Conservation (phyloP, 2,888 invertebrate genomes). For the Noctuana brunneofusca region DNA sequence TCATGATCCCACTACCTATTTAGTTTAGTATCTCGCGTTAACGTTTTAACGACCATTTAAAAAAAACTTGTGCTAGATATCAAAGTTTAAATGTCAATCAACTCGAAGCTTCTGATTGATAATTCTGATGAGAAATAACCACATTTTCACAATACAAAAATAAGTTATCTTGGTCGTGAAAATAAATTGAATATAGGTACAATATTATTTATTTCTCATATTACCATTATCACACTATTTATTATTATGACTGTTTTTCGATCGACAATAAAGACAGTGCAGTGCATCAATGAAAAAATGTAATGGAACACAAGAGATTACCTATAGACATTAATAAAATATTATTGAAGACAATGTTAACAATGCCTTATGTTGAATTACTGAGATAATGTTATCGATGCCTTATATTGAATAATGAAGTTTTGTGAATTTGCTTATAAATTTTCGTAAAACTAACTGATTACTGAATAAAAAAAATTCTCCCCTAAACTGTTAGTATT, state of each 20-base stretch:
- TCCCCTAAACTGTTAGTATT: too few species aligned
- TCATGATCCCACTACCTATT: too few species aligned
- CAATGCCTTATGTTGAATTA: too few species aligned
- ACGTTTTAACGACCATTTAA: too few species aligned
- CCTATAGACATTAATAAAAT: not conserved
- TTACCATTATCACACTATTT: conserved; percentile 27
- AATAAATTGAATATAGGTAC: conserved; percentile 28
- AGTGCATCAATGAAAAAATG: conserved; percentile 10
- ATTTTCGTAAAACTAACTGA: too few species aligned
- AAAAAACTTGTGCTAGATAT: conserved; percentile 2
- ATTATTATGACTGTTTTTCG: conserved; percentile 3
- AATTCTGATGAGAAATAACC: conserved; percentile 13
- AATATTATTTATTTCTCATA: conserved; percentile 12
- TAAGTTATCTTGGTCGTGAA: conserved; percentile 6
- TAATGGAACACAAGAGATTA: not conserved
- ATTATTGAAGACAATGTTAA: not conserved
- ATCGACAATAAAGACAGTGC: conserved; percentile 8
- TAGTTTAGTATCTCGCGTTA: too few species aligned
- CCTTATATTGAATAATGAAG: too few species aligned
- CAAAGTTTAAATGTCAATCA: conserved; percentile 36
- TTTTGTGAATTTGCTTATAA: too few species aligned
- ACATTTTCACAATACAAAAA: conserved; percentile 18
- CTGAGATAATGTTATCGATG: too few species aligned
- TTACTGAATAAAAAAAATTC: too few species aligned
- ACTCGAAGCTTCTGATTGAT: not conserved